Evolutionary conservation across 2,113 vertebrate species (phyloP), one percentile per base, ranked within the genome.

Genomic region (Nansenia antarctica): DNA sequence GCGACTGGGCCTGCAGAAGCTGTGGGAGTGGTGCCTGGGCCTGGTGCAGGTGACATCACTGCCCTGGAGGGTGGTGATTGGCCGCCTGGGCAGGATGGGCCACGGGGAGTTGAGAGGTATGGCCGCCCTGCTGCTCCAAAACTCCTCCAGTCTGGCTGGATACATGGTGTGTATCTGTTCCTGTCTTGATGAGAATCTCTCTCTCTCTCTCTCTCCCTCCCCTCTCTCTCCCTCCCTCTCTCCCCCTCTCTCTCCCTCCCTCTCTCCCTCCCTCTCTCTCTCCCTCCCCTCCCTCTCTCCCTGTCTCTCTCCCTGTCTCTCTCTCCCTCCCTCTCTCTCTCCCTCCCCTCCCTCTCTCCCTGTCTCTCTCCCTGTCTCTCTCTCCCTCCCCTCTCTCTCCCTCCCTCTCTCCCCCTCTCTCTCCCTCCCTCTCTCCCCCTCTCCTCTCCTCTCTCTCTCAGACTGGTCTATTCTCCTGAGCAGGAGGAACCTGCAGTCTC

Each of bases 381-480:
- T n/a, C n/a, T n/a, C n/a, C n/a, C n/a, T n/a, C n/a, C n/a, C n/a
- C n/a, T n/a, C n/a, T n/a, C n/a, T n/a, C n/a, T n/a, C n/a, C n/a
- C n/a, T n/a, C n/a, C n/a, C n/a, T n/a, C n/a, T n/a, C n/a, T n/a
- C n/a, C n/a, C n/a, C 30, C 22, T 14, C 5, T 69, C 39, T 29
- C 0, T 22, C 11, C 57, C 32, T 58, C 22, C 29, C 15, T 39
- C 9, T n/a, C n/a, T n/a, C n/a, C n/a, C n/a, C n/a, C n/a, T n/a
- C n/a, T n/a, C n/a, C 14, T 32, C 37, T 20, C 22, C 14, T 52
- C 30, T 62, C 31, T 29, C 3, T 69, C 83, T 64, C 89, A 99
- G 98, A 99, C 85, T 99, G 98, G 98, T 98, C 96, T 79, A 95
- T 96, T 92, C 91, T 99, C 87, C 92, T 99, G 87, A 98, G 96